Base-by-base conservation (phyloP, 53 echinoderm and acorn worm genomes). In the Antedon mediterranea region DNA sequence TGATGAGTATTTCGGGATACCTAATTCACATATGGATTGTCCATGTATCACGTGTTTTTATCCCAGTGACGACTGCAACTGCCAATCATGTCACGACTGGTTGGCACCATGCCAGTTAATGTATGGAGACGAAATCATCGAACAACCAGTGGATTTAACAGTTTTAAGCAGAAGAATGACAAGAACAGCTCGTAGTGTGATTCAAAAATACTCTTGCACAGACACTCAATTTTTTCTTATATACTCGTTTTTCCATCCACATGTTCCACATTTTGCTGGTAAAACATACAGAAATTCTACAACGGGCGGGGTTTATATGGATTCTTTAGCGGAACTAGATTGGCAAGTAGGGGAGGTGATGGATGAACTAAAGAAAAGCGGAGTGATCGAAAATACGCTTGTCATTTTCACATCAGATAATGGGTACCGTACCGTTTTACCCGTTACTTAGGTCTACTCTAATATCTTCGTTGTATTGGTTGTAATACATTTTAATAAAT, bases 361-460 rank as follows among this genome's bases (percentile, higher is more conserved):
- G 43, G 81, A 77, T 32, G 85, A 85, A 57, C 28, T 81, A 42
- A 79, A 81, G 29, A 31, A 33, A 11, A 75, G 81, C 30, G 77
- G 72, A 34, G n/a, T 85, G 14, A 31, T 75, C n/a, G 31, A 85
- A 15, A 73, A 85, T 20, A 85, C 81, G 0, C 81, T 85, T 31
- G 77, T 85, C 71, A 76, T 85, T 73, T 76, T 85, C 57, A 81
- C 73, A 29, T 80, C 81, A 4, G 85, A 85, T 32, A 85, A 85
- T 85, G 85, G 85, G 85, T 85, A 77, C n/a, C n/a, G n/a, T n/a
- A n/a, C n/a, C n/a, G n/a, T n/a, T n/a, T n/a, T n/a, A n/a, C n/a
- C n/a, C n/a, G n/a, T n/a, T n/a, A n/a, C n/a, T n/a, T n/a, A n/a
- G n/a, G n/a, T n/a, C n/a, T n/a, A n/a, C n/a, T n/a, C n/a, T n/a